Evolutionary conservation across 2,113 vertebrate genomes (phyloP).

Genomic region (Choloepus hoffmanni): DNA sequence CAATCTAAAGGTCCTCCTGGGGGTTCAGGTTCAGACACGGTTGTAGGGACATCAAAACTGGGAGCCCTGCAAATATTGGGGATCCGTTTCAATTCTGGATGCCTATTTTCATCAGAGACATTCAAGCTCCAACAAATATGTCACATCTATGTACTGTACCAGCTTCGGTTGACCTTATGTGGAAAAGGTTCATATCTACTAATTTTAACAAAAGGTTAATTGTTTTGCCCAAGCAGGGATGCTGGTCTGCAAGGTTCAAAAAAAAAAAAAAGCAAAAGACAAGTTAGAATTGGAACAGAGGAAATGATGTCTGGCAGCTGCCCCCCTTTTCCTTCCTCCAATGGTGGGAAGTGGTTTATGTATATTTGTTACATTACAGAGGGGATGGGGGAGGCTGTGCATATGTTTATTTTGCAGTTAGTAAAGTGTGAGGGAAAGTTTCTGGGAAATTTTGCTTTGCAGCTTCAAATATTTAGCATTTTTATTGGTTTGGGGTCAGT

Average conservation of each 20-base stretch:
- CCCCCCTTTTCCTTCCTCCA: neutral
- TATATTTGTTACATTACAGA: neutral
- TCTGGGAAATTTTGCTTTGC: neutral
- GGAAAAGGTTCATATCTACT: neutral
- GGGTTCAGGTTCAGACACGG: neutral
- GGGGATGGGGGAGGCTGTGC: neutral
- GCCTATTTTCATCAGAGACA: neutral
- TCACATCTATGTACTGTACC: neutral
- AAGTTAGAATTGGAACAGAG: neutral
- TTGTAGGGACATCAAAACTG: neutral
- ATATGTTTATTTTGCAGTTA: neutral
- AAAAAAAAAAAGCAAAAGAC: neutral
- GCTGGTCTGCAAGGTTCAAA: neutral
- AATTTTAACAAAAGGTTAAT: neutral
- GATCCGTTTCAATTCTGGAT: neutral
- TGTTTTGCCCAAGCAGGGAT: neutral
- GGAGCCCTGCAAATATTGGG: too few species aligned
- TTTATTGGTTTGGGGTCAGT: neutral
- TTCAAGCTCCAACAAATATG: neutral
- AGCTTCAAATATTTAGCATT: neutral
- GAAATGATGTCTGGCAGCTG: accelerated
- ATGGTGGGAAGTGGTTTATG: neutral
- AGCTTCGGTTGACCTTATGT: neutral
- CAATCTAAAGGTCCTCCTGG: neutral
- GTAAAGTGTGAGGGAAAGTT: neutral